phyloP scores from a whole-genome alignment of 2,113 vertebrate species.

The Corythaeola cristata region DNA sequence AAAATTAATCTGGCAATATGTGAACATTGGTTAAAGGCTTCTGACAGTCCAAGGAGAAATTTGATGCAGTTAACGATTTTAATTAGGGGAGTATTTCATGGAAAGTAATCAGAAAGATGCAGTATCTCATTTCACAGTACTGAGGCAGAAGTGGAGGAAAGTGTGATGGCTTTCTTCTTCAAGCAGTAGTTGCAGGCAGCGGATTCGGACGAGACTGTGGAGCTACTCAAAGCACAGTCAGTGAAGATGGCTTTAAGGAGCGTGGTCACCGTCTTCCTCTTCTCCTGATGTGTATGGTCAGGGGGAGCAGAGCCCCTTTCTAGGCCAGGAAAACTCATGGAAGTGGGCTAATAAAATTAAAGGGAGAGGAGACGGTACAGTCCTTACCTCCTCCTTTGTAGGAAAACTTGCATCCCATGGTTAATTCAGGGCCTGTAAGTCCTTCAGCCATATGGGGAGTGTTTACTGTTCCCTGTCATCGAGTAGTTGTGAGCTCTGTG shows the following conservation, averaged over 20 bases:
- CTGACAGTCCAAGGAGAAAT: not conserved
- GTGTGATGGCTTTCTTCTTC: not conserved
- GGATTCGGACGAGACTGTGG: fast-evolving
- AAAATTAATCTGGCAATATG: not conserved
- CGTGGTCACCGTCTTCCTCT: not conserved
- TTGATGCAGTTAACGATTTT: not conserved
- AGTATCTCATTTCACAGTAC: not conserved
- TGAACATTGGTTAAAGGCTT: not conserved
- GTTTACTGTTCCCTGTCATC: fast-evolving
- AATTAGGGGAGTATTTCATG: not conserved
- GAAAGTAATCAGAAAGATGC: too few species aligned
- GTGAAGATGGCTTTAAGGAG: not conserved
- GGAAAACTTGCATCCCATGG: not conserved
- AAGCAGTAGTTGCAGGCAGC: fast-evolving
- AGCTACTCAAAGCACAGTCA: fast-evolving
- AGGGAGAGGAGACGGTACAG: too few species aligned
- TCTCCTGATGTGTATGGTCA: too few species aligned
- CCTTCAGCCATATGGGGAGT: fast-evolving
- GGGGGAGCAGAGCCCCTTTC: too few species aligned
- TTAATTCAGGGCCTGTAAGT: fast-evolving
- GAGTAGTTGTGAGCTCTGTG: too few species aligned
- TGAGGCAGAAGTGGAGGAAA: not conserved
- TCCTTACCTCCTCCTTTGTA: fast-evolving
- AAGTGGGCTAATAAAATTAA: not conserved
- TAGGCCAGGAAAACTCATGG: not conserved